Evolutionary conservation across 2,888 invertebrate genomes (phyloP).

Genomic region (Heliconius aoede): DNA sequence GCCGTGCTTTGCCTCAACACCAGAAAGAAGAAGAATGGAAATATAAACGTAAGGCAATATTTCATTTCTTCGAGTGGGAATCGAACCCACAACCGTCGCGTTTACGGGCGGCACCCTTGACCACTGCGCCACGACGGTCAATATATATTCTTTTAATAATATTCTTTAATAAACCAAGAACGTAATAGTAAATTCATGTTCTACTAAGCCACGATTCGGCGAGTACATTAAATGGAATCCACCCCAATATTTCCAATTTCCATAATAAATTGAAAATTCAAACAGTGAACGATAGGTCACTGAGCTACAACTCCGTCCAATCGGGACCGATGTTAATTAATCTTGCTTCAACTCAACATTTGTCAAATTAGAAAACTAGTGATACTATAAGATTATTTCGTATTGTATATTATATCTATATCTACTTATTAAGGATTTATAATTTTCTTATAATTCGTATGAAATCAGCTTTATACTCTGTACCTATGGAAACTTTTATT

Average conservation of each 20-base stretch:
- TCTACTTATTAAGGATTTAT: background rate
- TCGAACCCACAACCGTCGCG: no score
- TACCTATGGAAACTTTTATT: no score
- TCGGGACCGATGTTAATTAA: conserved; percentile 11
- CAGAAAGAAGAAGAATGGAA: no score
- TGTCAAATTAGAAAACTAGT: background rate
- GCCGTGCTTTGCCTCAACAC: no score
- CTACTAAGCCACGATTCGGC: background rate
- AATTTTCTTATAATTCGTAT: no score
- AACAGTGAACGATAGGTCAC: conserved; percentile 9
- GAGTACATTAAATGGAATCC: conserved; percentile 4
- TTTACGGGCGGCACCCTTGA: no score
- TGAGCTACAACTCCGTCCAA: conserved; percentile 19
- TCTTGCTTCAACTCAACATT: background rate
- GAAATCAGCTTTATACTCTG: no score
- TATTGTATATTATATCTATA: background rate
- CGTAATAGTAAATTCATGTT: background rate
- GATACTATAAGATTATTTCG: background rate
- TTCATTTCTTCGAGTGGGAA: no score
- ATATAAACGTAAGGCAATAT: no score
- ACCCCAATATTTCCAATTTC: conserved; percentile 27
- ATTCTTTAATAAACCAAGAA: background rate
- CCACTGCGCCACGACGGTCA: no score
- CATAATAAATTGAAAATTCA: conserved; percentile 30
- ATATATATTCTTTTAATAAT: no score